phyloP scores from a whole-genome alignment of 1,140 invertebrate genomes.

The Prorops nasuta region DNA sequence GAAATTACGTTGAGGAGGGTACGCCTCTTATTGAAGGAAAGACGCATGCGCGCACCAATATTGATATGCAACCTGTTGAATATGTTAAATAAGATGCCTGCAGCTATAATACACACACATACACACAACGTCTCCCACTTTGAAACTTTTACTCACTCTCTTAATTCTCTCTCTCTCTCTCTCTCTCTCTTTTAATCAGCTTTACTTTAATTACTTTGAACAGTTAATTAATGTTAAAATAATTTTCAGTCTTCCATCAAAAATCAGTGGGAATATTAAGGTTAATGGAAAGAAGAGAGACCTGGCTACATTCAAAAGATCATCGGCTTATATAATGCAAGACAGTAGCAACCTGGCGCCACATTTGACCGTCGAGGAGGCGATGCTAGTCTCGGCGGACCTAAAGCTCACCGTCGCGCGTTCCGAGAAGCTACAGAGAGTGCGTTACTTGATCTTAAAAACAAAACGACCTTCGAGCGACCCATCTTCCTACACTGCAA shows the following conservation, averaged over 20 bases:
- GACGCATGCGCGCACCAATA: too few relatives aligned
- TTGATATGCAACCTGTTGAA: too few relatives aligned
- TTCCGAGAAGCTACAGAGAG: slow-evolving; percentile 67
- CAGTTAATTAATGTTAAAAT: background rate
- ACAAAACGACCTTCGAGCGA: too few relatives aligned
- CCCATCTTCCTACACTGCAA: too few relatives aligned
- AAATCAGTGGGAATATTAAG: slow-evolving; percentile 50
- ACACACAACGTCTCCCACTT: too few relatives aligned
- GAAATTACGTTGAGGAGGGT: too few relatives aligned
- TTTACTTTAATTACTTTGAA: background rate
- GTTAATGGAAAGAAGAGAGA: slow-evolving; percentile 73
- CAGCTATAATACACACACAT: too few relatives aligned
- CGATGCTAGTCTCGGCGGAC: slow-evolving; percentile 83
- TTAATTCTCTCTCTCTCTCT: background rate
- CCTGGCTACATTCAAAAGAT: slow-evolving; percentile 73
- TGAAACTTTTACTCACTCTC: background rate
- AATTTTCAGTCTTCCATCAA: background rate
- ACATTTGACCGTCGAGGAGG: slow-evolving; percentile 80
- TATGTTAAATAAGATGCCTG: too few relatives aligned
- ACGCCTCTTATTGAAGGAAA: too few relatives aligned
- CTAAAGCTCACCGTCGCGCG: slow-evolving; percentile 73
- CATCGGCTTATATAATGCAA: slow-evolving; percentile 90
- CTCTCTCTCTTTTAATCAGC: background rate
- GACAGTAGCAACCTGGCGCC: slow-evolving; percentile 84
- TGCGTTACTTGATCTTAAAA: too few relatives aligned